Conservation (phyloP, 2,888 invertebrate species). For the Caenorhabditis virilis region DNA sequence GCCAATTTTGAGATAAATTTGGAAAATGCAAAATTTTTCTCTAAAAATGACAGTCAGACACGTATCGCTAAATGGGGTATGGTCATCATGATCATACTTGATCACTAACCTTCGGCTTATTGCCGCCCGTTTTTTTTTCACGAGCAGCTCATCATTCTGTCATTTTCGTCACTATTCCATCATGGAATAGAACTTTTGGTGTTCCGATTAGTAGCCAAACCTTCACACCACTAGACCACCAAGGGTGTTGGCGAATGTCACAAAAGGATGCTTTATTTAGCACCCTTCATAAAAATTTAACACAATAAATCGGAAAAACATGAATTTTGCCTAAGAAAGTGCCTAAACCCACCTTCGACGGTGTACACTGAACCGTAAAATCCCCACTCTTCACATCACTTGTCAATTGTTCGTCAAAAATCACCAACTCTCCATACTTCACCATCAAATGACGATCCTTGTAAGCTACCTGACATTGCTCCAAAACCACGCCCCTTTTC, state of each 20-base stretch:
- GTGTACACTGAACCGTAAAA: constrained; percentile 40
- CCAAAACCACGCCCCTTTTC: constrained; percentile 78
- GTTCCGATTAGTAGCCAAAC: not conserved
- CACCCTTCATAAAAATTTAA: too few species aligned
- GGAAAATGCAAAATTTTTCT: too few species aligned
- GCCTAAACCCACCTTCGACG: constrained; percentile 36
- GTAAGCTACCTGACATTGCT: constrained; percentile 57
- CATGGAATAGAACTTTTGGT: constrained; percentile 17
- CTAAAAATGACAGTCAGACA: constrained; percentile 18
- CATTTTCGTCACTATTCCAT: too few species aligned
- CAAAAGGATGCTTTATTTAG: too few species aligned
- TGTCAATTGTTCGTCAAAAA: constrained; percentile 40
- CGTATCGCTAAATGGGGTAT: constrained; percentile 30
- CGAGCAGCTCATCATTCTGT: constrained; percentile 42
- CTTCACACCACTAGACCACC: not conserved
- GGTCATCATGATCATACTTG: constrained; percentile 19
- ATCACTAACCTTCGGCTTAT: constrained; percentile 45
- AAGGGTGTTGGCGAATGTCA: not conserved
- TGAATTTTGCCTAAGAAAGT: not conserved
- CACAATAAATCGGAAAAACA: not conserved
- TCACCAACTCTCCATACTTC: constrained; percentile 73
- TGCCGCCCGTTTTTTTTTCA: constrained; percentile 12
- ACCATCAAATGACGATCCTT: constrained; percentile 72
- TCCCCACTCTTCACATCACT: constrained; percentile 31
- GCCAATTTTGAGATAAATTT: not conserved